Evolutionary conservation across 2,113 vertebrate species (phyloP).

Genomic region (Melanerpes formicivorus): DNA sequence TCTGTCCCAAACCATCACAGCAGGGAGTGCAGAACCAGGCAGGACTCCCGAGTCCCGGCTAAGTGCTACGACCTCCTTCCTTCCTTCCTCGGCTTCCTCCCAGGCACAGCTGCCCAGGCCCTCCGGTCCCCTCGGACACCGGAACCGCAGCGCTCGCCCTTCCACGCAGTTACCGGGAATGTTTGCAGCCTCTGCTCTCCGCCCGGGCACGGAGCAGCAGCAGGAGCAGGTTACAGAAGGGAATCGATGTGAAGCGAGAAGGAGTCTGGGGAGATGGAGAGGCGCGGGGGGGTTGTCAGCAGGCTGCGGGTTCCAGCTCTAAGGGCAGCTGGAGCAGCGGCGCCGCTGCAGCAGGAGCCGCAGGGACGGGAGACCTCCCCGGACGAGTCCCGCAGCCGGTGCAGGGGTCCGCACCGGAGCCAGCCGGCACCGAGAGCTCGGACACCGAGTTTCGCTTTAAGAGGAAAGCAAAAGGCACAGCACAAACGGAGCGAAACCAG

Average conservation of each 20-base stretch:
- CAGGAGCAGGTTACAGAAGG: not conserved
- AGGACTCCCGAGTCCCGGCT: rapidly evolving
- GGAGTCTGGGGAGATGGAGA: not conserved
- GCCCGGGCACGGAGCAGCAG: not conserved
- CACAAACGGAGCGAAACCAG: not conserved
- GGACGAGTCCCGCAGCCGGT: no score
- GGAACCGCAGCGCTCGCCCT: not conserved
- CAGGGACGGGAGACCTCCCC: no score
- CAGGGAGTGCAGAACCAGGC: not conserved
- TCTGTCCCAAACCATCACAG: not conserved
- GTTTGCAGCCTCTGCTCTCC: not conserved
- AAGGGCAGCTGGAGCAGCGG: rapidly evolving
- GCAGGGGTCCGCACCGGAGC: not conserved
- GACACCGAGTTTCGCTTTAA: no score
- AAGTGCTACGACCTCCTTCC: not conserved
- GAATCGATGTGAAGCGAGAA: not conserved
- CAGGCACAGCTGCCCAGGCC: not conserved
- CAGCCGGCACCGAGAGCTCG: not conserved
- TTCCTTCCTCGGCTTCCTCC: not conserved
- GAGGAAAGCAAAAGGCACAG: rapidly evolving
- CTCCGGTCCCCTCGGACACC: not conserved
- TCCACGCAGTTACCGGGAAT: rapidly evolving
- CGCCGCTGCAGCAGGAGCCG: not conserved
- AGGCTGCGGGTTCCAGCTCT: rapidly evolving
- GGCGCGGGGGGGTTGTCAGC: no score